Evolutionary conservation across 1,140 invertebrate genomes (phyloP).

Genomic region (Brachystomella parvula): DNA sequence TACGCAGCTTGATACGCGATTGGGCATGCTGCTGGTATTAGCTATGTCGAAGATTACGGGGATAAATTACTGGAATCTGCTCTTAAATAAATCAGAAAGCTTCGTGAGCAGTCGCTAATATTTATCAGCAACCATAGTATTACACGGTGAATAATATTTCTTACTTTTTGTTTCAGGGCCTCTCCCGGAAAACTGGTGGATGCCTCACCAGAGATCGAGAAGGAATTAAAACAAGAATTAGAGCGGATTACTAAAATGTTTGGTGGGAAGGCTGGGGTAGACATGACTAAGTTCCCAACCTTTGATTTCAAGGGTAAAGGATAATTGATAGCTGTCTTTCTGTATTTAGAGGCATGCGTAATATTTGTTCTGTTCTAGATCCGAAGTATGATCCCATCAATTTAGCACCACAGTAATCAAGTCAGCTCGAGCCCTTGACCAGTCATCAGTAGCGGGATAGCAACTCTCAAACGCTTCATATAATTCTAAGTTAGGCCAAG

Average conservation of each 20-base stretch:
- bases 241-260: constrained; percentile 69
- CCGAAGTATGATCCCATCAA: constrained; percentile 2
- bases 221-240: constrained; percentile 64
- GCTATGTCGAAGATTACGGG: not conserved
- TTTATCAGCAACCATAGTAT: too few species aligned
- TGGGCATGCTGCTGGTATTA: not conserved
- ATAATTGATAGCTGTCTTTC: not conserved
- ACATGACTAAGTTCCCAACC: constrained; percentile 80
- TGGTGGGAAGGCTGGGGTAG: constrained; percentile 62
- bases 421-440: too few species aligned
- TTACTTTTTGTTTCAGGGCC: constrained; percentile 39
- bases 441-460: too few species aligned
- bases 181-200: constrained; percentile 71
- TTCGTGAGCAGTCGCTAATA: not conserved
- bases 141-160: too few species aligned
- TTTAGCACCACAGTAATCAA: not conserved
- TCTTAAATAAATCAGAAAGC: not conserved
- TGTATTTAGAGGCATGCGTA: not conserved
- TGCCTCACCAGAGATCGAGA: constrained; percentile 62
- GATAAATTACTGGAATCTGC: not conserved
- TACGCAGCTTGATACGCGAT: too few species aligned
- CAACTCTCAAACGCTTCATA: too few species aligned
- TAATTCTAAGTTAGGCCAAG: too few species aligned
- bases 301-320: constrained; percentile 61
- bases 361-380: not conserved